phyloP scores from a whole-genome alignment of 2,888 invertebrate species.

The Acheta domesticus region DNA sequence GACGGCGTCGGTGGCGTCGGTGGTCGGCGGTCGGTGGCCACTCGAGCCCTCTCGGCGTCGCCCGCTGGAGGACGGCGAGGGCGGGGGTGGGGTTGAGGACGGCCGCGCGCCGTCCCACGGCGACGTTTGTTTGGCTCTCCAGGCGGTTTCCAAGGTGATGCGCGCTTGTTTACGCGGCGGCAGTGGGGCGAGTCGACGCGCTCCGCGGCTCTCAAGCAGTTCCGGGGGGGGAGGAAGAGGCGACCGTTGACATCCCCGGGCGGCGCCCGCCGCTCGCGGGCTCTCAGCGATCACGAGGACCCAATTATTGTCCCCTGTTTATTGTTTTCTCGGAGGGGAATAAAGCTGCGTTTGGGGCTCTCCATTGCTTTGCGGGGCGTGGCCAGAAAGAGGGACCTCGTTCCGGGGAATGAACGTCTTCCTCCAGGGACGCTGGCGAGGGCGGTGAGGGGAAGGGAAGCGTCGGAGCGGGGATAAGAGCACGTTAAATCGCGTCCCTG shows the following conservation, averaged over 20 bases:
- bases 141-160: conserved; percentile 5
- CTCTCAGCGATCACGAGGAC: not conserved
- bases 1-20: not conserved
- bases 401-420: not conserved
- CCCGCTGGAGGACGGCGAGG: not conserved
- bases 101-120: not conserved
- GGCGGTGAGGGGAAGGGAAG: too few relatives aligned
- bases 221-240: not conserved
- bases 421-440: not conserved
- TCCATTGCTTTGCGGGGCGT: not conserved
- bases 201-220: not conserved
- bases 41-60: not conserved
- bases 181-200: not conserved
- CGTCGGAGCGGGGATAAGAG: too few relatives aligned
- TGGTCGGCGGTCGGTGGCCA: not conserved
- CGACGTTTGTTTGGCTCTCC: conserved; percentile 2
- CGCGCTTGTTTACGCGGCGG: not conserved
- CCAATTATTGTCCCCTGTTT: conserved; percentile 18
- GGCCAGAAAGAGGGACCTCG: not conserved
- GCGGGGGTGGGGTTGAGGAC: not conserved
- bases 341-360: not conserved
- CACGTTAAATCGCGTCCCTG: too few relatives aligned
- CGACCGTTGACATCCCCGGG: not conserved
- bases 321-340: not conserved
- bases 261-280: not conserved